These are phyloP conservation scores for Beroe ovata DNA, from an alignment of 37 sponge, comb jelly and placozoan species.

Conservation along the genomic window DNA sequence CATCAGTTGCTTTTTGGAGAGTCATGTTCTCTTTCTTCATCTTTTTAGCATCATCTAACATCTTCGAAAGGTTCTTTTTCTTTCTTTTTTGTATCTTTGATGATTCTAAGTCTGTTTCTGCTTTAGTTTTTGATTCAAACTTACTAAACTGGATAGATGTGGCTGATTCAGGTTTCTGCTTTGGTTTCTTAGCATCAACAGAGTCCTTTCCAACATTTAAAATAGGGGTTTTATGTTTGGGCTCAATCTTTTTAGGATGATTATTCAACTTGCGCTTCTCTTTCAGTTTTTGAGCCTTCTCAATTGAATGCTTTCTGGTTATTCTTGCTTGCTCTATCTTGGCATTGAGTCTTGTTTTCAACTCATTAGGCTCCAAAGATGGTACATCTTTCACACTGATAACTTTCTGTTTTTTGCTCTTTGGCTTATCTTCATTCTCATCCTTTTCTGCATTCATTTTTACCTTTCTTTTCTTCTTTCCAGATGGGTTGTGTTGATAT, in stretches of 20 bases:
- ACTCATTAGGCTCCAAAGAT: constrained; percentile 1
- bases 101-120: neutral
- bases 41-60: constrained; percentile 62
- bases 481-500: constrained; percentile 54
- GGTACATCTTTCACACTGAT: constrained; percentile 57
- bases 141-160: constrained; percentile 29
- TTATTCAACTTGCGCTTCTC: neutral
- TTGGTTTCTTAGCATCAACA: neutral
- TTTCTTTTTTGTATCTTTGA: neutral
- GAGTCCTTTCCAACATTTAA: neutral
- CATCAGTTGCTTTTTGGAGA: constrained; percentile 45
- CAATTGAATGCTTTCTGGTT: constrained; percentile 43
- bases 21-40: constrained; percentile 19
- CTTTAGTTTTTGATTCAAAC: constrained; percentile 58
- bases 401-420: neutral
- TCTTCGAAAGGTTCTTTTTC: constrained; percentile 40
- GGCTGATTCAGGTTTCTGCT: neutral
- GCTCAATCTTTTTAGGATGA: neutral
- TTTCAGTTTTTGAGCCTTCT: neutral
- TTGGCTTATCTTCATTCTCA: neutral
- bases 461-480: constrained; percentile 29
- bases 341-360: neutral
- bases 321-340: constrained; percentile 25
- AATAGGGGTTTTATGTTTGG: neutral
- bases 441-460: neutral